Percentiles rank a stretch among this genome's conserved stretches.
These are phyloP conservation scores for Gallinago stenura DNA, from an alignment of 2,797 vertebrate genomes.

Conservation along the genomic window DNA sequence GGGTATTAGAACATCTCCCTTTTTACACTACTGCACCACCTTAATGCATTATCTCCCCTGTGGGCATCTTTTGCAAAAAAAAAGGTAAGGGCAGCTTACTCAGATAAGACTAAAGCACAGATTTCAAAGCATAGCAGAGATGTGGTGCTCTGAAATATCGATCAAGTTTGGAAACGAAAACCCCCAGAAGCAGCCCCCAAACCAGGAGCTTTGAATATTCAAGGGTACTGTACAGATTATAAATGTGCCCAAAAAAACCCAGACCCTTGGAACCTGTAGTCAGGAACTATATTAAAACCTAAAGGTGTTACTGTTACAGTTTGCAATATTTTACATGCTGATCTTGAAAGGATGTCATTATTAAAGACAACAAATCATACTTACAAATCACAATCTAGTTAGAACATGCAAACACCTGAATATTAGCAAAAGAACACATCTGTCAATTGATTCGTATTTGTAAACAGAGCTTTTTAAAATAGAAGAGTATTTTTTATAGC, in stretches of 20 bases:
- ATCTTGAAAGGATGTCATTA: not conserved
- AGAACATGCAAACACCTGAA: not conserved
- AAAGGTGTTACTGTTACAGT: not conserved
- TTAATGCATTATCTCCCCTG: not conserved
- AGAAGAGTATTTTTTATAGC: not conserved
- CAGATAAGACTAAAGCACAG: not conserved
- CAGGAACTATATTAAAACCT: not conserved
- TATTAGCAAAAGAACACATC: not conserved
- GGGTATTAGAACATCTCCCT: not conserved
- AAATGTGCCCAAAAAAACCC: not conserved
- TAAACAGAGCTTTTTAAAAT: not conserved
- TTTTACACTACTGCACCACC: not conserved
- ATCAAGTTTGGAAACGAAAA: fast-evolving
- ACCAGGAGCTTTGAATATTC: not conserved
- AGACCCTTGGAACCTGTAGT: not conserved
- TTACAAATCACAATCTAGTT: not conserved
- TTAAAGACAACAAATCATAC: not conserved
- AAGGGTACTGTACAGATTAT: not conserved
- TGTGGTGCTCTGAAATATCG: fast-evolving
- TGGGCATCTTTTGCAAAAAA: not conserved
- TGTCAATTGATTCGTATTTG: not conserved
- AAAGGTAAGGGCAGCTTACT: not conserved
- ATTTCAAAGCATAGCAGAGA: not conserved
- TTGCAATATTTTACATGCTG: not conserved
- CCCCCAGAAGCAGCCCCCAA: not conserved